A percentile compares a stretch with the other conserved stretches of the same genome.
Conservation (phyloP, 2,888 invertebrate species). For the Kryphioiulus occultus region DNA sequence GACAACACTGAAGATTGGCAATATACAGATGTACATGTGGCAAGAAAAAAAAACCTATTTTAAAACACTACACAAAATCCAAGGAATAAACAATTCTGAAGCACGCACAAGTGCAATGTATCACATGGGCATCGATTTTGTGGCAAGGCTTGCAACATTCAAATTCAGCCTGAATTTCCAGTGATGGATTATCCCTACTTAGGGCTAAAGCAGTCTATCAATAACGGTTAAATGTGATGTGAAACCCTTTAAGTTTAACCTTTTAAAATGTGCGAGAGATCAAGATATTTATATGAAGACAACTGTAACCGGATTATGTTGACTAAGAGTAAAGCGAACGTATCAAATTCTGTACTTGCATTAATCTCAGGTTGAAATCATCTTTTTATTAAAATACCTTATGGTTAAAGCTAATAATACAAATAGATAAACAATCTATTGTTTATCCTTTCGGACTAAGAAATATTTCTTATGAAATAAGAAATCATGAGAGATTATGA, state of each 20-base stretch:
- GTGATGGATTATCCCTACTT: neutral
- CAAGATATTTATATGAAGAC: too few species aligned
- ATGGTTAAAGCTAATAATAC: too few species aligned
- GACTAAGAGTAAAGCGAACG: too few species aligned
- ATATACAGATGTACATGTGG: neutral
- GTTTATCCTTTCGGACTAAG: too few species aligned
- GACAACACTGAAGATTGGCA: neutral
- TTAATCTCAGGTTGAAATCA: too few species aligned
- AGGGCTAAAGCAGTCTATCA: neutral
- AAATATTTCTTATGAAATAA: too few species aligned
- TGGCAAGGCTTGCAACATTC: neutral
- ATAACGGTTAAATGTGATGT: neutral
- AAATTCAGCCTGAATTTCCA: neutral
- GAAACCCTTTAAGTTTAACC: neutral
- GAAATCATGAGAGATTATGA: too few species aligned
- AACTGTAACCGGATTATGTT: too few species aligned
- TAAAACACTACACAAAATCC: neutral
- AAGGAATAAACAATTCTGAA: neutral
- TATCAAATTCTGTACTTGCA: too few species aligned
- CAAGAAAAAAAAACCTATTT: neutral
- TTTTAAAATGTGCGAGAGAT: too few species aligned
- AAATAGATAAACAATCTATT: too few species aligned
- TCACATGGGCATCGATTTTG: neutral
- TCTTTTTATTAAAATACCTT: too few species aligned
- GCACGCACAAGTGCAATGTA: neutral